Base-by-base conservation (phyloP, 2,797 vertebrate genomes). In the Chelmon rostratus region DNA sequence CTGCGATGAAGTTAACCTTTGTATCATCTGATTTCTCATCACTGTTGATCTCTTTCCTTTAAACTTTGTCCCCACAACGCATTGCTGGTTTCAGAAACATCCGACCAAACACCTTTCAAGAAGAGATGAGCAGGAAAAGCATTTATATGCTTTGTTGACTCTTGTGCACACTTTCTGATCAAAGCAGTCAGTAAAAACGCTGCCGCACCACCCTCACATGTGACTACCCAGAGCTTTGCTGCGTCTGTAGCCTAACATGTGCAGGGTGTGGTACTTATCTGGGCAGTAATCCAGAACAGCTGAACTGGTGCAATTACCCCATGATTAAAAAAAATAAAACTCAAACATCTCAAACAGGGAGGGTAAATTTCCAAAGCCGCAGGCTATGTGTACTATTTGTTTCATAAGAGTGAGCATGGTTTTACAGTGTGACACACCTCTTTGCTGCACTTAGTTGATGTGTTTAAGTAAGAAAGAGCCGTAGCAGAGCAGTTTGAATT, bases 221-320 rank as follows among this genome's bases (percentile, higher is more conserved):
- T 56, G 68, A 68, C 59, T 70, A 5, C 49, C 67, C 15, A 66
- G 67, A 81, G 42, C 47, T 35, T 70, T 19, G 25, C n/a, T 67
- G 42, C 58, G 38, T 62, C 21, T 85, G 74, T 21, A 57, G 35
- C 44, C 18, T 37, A 12, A 56, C 54, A 69, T 63, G 46, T 65
- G 40, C 56, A 81, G 89, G 87, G 91, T 62, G 91, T 88, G 89
- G 84, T 72, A 8, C 64, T 33, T 3, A 44, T 70, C 69, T 75
- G 72, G 84, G 77, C 85, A 82, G 74, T 25, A 50, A 73, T 85
- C 86, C 67, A 81, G 44, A 71, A 63, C 56, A 69, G 31, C 63
- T 63, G 35, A 76, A 83, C 68, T 80, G 63, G 57, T 69, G 83
- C 49, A 90, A 83, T 86, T 78, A 81, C 46, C 33, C 46, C 58